Evolutionary conservation across 1,140 invertebrate species (phyloP).

Genomic region (Pinna nobilis): DNA sequence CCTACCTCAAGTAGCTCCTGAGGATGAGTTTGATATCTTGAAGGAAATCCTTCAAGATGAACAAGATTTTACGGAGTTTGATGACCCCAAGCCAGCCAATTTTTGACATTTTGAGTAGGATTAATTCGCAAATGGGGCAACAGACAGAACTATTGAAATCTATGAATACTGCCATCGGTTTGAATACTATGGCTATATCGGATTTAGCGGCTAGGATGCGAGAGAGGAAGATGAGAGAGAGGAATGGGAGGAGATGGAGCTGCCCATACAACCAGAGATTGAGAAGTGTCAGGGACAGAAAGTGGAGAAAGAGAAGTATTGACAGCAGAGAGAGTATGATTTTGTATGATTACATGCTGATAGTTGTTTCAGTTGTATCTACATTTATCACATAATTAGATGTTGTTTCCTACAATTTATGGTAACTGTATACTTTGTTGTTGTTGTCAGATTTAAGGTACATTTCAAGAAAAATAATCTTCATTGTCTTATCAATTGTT

Average conservation of each 20-base stretch:
- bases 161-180: neutral
- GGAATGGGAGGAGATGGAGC: neutral
- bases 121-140: neutral
- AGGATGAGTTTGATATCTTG: too few species aligned
- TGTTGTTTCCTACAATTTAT: neutral
- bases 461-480: neutral
- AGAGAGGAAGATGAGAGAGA: neutral
- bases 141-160: neutral
- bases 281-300: too few species aligned
- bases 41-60: too few species aligned
- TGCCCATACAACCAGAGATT: too few species aligned
- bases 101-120: neutral
- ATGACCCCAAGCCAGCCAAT: neutral
- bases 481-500: too few species aligned
- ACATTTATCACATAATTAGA: neutral
- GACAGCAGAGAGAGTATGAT: neutral
- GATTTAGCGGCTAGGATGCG: neutral
- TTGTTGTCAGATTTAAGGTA: neutral
- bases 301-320: neutral
- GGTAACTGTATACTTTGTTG: neutral
- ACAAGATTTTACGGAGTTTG: too few species aligned
- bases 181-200: neutral
- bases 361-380: neutral
- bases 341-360: neutral
- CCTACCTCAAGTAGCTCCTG: neutral